These are phyloP conservation scores for Aplysia californica DNA, from an alignment of 1,140 invertebrate genomes.

Conservation along the genomic window DNA sequence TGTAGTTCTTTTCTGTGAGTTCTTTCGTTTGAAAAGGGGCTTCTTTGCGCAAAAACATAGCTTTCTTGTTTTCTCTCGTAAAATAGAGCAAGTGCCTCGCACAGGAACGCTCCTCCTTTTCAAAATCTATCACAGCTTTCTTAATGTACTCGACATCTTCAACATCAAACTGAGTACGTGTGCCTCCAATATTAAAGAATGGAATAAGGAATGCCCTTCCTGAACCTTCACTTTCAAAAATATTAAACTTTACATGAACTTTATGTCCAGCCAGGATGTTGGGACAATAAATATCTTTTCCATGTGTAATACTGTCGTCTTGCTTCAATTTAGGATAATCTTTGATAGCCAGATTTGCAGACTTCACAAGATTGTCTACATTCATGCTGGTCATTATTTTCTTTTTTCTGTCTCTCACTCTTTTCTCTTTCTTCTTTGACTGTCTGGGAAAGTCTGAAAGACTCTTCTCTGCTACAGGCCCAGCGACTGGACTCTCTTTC, in stretches of 20 bases:
- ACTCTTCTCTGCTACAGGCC: not conserved
- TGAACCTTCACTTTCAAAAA: not conserved
- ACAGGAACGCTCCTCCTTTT: conserved; percentile 18
- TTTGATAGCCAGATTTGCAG: not conserved
- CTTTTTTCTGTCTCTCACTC: not conserved
- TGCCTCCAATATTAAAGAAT: conserved; percentile 25
- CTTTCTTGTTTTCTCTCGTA: conserved; percentile 10
- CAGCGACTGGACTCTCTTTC: not conserved
- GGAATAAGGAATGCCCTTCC: conserved; percentile 12
- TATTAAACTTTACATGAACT: conserved; percentile 27
- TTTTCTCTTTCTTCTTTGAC: not conserved
- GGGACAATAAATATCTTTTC: not conserved
- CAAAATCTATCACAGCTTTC: conserved; percentile 19
- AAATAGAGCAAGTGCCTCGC: conserved; percentile 22
- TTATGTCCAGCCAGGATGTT: conserved; percentile 26
- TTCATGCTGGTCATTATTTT: not conserved
- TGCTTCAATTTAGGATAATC: conserved; percentile 19
- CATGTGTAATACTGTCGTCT: conserved; percentile 11
- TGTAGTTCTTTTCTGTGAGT: conserved; percentile 12
- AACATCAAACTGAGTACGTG: conserved; percentile 21
- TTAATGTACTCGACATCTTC: conserved; percentile 26
- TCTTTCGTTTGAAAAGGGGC: not conserved
- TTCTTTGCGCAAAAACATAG: conserved; percentile 20
- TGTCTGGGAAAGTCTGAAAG: too few relatives aligned
- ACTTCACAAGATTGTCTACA: not conserved